Base-by-base conservation (phyloP, 2,797 vertebrate species). In the Malacoctenus gilli region DNA sequence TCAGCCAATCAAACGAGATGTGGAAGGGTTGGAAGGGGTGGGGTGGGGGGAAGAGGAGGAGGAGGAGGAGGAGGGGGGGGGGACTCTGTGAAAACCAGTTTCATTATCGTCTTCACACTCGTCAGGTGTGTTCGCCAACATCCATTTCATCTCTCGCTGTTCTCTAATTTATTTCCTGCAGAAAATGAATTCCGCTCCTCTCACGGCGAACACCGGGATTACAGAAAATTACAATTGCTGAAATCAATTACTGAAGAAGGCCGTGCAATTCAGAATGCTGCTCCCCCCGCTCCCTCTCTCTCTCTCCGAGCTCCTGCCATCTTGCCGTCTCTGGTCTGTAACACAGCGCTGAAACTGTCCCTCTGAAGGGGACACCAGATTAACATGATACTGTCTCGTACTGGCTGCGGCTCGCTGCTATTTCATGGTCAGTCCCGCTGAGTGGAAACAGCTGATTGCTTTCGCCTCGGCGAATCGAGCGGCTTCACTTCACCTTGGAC, bases 111-210 rank as follows among this genome's bases (percentile, higher is more conserved):
- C 47, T 60, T 22, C 28, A 51, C 66, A 48, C 75, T 71, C 36
- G 79, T 80, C 80, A 84, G 81, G 85, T 86, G 75, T 82, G 74
- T 59, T 82, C 74, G 65, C 79, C 68, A 62, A 79, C 85, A 82
- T 79, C 58, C 79, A 81, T 81, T 87, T 82, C 71, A 83, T 82
- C 67, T 73, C 56, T 64, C 9, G 5, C 34, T 12, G 4, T 59
- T 41, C 64, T 36, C 70, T 72, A 78, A 83, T 84, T 86, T 58
- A 83, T 86, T 74, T 85, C 79, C 85, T 52, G 70, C 66, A 60
- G 79, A 85, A 85, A 83, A 86, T 80, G 54, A 80, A 85, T 85
- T 80, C 70, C 68, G 69, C 73, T 85, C 58, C 65, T 74, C 57
- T 80, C 76, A 52, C 36, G 3, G 54, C 52, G 72, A 82, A 72